Conservation (phyloP, 2,113 vertebrate genomes). For the Sinocyclocheilus anshuiensis region DNA sequence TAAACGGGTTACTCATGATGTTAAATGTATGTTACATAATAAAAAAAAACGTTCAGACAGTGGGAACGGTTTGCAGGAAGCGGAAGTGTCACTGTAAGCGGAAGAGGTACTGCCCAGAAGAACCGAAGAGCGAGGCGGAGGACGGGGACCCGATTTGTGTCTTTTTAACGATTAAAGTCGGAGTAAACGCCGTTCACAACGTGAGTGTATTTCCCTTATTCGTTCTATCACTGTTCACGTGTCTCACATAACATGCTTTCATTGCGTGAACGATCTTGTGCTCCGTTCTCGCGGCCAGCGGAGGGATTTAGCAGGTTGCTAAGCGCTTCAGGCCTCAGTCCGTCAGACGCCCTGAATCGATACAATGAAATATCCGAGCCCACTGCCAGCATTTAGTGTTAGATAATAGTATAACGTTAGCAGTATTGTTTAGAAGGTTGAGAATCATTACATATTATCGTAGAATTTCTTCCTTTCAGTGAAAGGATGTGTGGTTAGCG, state of each 20-base stretch:
- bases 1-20: background rate
- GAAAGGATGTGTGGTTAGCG: slow-evolving; percentile 33
- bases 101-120: slow-evolving; percentile 81
- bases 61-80: slow-evolving; percentile 63
- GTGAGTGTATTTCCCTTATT: slow-evolving; percentile 65
- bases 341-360: background rate
- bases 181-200: slow-evolving; percentile 71
- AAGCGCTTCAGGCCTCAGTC: slow-evolving; percentile 18
- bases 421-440: background rate
- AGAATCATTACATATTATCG: background rate
- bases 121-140: slow-evolving; percentile 74
- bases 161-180: slow-evolving; percentile 70
- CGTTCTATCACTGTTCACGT: background rate
- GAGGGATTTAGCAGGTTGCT: slow-evolving; percentile 47
- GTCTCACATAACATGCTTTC: background rate
- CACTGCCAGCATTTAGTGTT: background rate
- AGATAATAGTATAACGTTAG: background rate
- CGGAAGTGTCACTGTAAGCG: slow-evolving; percentile 74
- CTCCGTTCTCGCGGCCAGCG: background rate
- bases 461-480: background rate
- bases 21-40: background rate
- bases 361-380: background rate
- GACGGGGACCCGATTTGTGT: slow-evolving; percentile 64
- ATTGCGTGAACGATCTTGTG: background rate
- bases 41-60: background rate